Base-by-base conservation (phyloP, 2,797 vertebrate species). In the Poeciliopsis gracilis region DNA sequence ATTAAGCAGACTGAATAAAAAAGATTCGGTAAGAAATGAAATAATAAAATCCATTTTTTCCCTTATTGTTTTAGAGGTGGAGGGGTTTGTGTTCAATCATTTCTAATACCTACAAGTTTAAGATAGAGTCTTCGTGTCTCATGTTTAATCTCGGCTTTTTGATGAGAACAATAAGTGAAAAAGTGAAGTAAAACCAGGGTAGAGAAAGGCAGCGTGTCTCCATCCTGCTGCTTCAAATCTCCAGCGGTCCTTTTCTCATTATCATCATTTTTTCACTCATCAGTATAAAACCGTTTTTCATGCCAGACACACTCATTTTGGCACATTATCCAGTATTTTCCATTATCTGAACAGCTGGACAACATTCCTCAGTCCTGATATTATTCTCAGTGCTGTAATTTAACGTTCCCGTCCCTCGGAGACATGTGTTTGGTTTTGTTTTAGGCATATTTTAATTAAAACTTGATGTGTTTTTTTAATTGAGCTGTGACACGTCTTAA, bases 281-380 rank as follows among this genome's bases (percentile, higher is more conserved):
- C 80, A 57, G 15, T 33, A 47, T 74, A 49, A 77, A 86, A 74
- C 15, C 25, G 47, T 73, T 81, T 78, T 51, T 84, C 73, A 72
- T 1, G 28, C 76, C 77, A 80, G 57, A 25, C 73, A 38, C 5
- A 57, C 28, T 70, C 45, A 69, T 72, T n/a, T 30, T 33, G 38
- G 73, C 69, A 66, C 73, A 23, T 70, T 25, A 43, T 43, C 59
- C 75, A 15, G 57, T 59, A 11, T 69, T 74, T 78, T 67, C 67
- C 63, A 77, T 86, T 76, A 83, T 86, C 72, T 76, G 77, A 77
- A 81, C 75, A 80, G 80, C 38, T 18, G 79, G 51, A 75, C 15
- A 45, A 23, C 69, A 3, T 69, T 69, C 10, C 67, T 57, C 69
- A 53, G 13, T 41, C 79, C 70, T 71, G 18, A 72, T 77, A 28